These are phyloP conservation scores for Papilio polytes DNA, from an alignment of 1,140 invertebrate species.

Conservation along the genomic window DNA sequence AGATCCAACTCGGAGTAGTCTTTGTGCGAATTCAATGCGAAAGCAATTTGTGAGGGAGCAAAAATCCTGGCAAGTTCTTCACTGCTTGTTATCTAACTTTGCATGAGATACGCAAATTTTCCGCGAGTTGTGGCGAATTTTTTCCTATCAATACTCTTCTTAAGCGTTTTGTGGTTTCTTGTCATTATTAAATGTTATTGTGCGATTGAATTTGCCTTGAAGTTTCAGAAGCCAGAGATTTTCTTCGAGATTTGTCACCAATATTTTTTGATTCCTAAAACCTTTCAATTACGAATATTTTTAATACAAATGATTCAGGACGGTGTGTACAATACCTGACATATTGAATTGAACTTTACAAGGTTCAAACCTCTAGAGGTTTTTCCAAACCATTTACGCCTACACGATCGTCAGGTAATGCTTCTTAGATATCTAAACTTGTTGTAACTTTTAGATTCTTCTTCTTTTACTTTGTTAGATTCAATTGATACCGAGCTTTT, in stretches of 20 bases:
- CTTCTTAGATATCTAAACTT: not conserved
- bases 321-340: not conserved
- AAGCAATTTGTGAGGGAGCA: constrained; percentile 22
- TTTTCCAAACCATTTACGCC: not conserved
- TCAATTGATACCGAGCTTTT: not conserved
- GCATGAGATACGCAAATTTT: constrained; percentile 42
- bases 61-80: constrained; percentile 38
- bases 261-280: not conserved
- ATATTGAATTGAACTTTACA: not conserved
- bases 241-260: not conserved
- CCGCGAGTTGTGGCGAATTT: constrained; percentile 43
- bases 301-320: not conserved
- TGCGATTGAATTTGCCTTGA: constrained; percentile 20
- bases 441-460: not conserved
- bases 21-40: constrained; percentile 19
- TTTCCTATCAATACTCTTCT: constrained; percentile 44
- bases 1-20: constrained; percentile 28
- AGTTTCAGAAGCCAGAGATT: constrained; percentile 14
- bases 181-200: constrained; percentile 29
- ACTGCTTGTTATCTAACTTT: constrained; percentile 46
- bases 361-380: not conserved
- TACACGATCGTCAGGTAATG: not conserved
- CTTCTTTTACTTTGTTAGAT: not conserved
- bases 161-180: constrained; percentile 27
- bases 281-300: not conserved